Conservation (phyloP, 2,113 vertebrate genomes). For the Cervus canadensis region DNA sequence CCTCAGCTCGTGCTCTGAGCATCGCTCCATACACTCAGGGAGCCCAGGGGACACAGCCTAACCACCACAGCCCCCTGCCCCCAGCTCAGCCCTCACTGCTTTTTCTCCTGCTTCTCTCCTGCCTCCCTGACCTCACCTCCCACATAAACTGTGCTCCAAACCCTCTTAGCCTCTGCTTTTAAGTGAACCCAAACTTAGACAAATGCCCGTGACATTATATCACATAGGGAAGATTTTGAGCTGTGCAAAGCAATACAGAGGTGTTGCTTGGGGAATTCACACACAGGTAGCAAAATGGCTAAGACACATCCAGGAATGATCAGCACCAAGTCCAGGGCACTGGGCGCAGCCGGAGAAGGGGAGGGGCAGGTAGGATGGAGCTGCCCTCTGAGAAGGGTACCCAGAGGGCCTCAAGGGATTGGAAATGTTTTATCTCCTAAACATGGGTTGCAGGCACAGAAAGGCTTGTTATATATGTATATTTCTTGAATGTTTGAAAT, state of each 20-base stretch:
- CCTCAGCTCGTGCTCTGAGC: rapidly evolving
- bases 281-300: not conserved
- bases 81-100: not conserved
- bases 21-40: not conserved
- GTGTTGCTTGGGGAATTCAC: too few species aligned
- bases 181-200: not conserved
- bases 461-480: rapidly evolving
- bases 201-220: rapidly evolving
- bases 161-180: not conserved
- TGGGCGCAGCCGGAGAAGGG: rapidly evolving
- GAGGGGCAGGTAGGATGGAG: rapidly evolving
- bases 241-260: rapidly evolving
- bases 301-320: rapidly evolving
- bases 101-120: not conserved
- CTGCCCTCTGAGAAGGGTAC: not conserved
- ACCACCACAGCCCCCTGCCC: rapidly evolving
- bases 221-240: not conserved
- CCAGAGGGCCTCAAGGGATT: not conserved
- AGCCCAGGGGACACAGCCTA: not conserved
- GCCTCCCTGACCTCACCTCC: not conserved
- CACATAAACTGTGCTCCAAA: not conserved
- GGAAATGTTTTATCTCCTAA: not conserved
- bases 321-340: not conserved
- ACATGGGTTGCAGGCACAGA: rapidly evolving
- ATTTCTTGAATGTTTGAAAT: not conserved